Base-by-base conservation (phyloP, 2,113 vertebrate genomes). In the Elanoides forficatus region DNA sequence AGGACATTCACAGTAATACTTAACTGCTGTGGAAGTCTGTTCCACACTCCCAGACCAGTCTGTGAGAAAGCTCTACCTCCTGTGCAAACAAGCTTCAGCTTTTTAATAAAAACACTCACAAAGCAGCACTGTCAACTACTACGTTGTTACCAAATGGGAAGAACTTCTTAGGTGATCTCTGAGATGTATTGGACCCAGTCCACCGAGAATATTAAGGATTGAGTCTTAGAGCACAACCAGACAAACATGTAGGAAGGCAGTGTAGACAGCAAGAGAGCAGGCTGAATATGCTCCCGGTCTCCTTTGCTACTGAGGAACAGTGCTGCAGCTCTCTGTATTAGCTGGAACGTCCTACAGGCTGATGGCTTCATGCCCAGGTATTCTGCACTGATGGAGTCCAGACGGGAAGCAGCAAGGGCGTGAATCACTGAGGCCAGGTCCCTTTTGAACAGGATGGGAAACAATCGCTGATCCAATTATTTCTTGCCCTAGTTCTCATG, bases 311-410 rank as follows among this genome's bases (percentile, higher is more conserved):
- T 48, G 68, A 95, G 83, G 56, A 91, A 36, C 30, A 71, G 80
- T 52, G 76, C 74, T 85, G 89, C 76, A 87, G 91, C 83, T 89
- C 81, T 95, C 70, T 76, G 60, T 50, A 42, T 67, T 87, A 85
- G 81, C 68, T 95, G 96, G 94, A 94, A 95, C 27, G 18, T 95
- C 93, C 91, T 81, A 81, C 75, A 81, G 92, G 58, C 86, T 92
- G 75, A 95, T 95, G 96, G 97, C 96, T 94, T 56, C 74, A 58
- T 94, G 97, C 93, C 95, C 90, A 95, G 95, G 93, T 96, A 94
- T 93, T 95, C 87, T 72, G 88, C 1, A 3, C 85, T 95, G 88
- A 94, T 92, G 93, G 85, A 86, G 85, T 95, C 95, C 96, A 96
- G 93, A 95, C 89, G 27, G 93, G 93, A 95, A 94, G 90, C 95